phyloP scores from a whole-genome alignment of 2,888 invertebrate genomes.

The Andricus curvator region DNA sequence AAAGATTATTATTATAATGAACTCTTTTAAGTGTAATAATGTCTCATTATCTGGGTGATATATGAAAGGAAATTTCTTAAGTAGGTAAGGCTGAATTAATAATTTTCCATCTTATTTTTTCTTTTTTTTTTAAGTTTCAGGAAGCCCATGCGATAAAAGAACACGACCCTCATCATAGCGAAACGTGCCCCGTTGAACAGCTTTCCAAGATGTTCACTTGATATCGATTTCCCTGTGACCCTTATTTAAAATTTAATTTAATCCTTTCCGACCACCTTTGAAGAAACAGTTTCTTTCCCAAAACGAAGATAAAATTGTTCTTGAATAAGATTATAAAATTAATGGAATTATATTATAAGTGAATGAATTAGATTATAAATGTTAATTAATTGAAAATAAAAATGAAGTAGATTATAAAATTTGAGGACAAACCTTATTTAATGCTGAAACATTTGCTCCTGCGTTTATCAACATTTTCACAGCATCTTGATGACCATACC shows the following conservation, averaged over 20 bases:
- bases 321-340: not conserved
- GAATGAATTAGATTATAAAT: not conserved
- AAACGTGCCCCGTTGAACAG: not conserved
- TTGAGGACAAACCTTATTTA: slow-evolving; percentile 82
- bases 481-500: slow-evolving; percentile 87
- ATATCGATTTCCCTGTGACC: slow-evolving; percentile 46
- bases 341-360: not conserved
- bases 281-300: not conserved
- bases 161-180: not conserved
- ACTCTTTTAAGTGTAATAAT: not conserved
- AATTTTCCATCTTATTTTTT: not conserved
- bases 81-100: not conserved
- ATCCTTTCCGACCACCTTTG: not conserved
- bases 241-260: not conserved
- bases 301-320: not conserved
- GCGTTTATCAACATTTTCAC: slow-evolving; percentile 85
- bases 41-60: not conserved
- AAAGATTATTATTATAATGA: not conserved
- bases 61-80: not conserved
- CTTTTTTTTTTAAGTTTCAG: not conserved
- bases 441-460: slow-evolving; percentile 85
- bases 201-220: slow-evolving; percentile 44
- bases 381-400: not conserved
- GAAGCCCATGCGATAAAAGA: not conserved
- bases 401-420: not conserved